Conservation (phyloP, 2,113 vertebrate species). For the Archocentrus centrarchus region DNA sequence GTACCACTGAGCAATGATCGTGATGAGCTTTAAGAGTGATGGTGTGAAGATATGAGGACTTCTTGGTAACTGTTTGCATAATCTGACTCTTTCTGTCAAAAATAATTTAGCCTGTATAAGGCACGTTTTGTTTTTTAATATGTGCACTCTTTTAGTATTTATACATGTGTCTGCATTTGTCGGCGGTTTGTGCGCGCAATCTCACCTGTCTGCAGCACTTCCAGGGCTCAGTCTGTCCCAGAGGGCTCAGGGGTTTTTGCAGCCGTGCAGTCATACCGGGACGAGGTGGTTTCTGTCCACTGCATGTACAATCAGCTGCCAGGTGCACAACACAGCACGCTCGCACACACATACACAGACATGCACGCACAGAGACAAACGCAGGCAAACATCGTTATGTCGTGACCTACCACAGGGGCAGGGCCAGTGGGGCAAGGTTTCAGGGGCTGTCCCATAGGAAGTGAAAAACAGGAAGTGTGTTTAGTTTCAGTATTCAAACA, state of each 20-base stretch:
- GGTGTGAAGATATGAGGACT: background rate
- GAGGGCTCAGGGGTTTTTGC: slow-evolving; percentile 70
- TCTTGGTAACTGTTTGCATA: background rate
- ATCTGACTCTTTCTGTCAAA: background rate
- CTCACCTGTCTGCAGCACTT: slow-evolving; percentile 51
- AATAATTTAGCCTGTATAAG: background rate
- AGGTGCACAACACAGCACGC: slow-evolving; percentile 64
- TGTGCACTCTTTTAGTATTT: background rate
- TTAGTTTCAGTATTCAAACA: slow-evolving; percentile 1
- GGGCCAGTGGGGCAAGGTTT: slow-evolving; percentile 41
- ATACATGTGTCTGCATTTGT: slow-evolving; percentile 7
- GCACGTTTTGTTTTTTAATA: background rate
- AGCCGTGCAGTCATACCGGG: slow-evolving; percentile 73
- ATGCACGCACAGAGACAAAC: slow-evolving; percentile 6
- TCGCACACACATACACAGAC: background rate
- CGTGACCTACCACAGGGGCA: slow-evolving; percentile 16
- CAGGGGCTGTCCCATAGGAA: slow-evolving; percentile 16
- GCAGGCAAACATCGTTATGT: slow-evolving; percentile 9
- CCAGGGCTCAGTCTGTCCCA: slow-evolving; percentile 65
- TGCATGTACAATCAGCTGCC: slow-evolving; percentile 67
- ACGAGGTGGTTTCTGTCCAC: slow-evolving; percentile 71
- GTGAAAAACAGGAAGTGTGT: slow-evolving; percentile 50
- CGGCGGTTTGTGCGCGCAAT: background rate
- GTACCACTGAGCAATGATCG: background rate
- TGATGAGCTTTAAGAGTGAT: background rate